Base-by-base conservation (phyloP, 64 coral and sea anemone genomes). In the Stichodactyla helianthus region DNA sequence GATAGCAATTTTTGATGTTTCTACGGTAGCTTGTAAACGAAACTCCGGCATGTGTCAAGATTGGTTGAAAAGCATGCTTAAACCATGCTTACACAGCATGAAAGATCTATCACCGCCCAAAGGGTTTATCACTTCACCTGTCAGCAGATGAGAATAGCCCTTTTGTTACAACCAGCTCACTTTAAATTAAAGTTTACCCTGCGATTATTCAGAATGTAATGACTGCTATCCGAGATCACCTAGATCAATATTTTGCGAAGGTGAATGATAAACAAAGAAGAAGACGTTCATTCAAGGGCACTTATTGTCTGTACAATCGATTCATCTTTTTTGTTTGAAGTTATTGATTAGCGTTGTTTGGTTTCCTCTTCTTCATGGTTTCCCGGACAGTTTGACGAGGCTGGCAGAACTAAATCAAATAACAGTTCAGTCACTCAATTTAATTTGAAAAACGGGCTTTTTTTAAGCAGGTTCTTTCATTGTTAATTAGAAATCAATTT, bases 21-120 rank as follows among this genome's bases (percentile, higher is more conserved):
- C 51, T 81, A 81, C 17, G 78, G 6, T 18, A 54, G 52, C 2
- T 20, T 50, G 52, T 81, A 81, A 81, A 54, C 78, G 44, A 52
- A 81, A 52, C 50, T 22, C 51, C 78, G 78, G 78, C 78, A 81
- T 81, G 35, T 81, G 78, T 54, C 78, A 81, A 74, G 68, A 74
- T 74, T 4, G 17, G 23, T 74, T 74, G 68, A 74, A 74, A 81
- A 52, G 78, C 78, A 81, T 81, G 78, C 50, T 79, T 52, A 50
- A 79, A 51, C 10, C 77, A 6, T 79, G 77, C 78, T 81, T 81
- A 54, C 78, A 81, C 78, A 81, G 78, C 2, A 11, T 8, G 50
- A 18, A 52, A 51, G 17, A 54, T 10, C 52, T 28, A 54, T 81
- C 78, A 52, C 26, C 6, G 31, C 50, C 52, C 78, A 51, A 81